Conservation (phyloP, 1,140 invertebrate species). For the Spodoptera frugiperda region DNA sequence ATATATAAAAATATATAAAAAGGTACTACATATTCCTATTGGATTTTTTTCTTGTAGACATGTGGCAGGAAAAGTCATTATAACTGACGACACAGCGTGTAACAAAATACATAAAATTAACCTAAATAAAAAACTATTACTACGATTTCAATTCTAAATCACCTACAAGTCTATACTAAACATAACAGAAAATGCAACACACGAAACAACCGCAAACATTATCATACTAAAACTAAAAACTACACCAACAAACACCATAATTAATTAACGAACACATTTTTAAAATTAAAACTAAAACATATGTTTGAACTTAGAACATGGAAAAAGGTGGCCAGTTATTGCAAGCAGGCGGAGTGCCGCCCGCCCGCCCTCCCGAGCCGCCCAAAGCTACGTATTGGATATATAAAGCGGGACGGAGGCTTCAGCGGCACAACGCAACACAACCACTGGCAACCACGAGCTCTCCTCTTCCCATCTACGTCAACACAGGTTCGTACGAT, state of each 20-base stretch:
- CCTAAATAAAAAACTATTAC: no score
- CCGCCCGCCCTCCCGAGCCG: slow-evolving; percentile 11
- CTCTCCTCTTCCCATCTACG: neutral
- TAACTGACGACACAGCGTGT: no score
- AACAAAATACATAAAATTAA: no score
- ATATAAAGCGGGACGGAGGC: slow-evolving; percentile 4
- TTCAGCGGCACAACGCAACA: slow-evolving; percentile 29
- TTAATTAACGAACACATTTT: neutral
- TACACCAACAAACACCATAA: neutral
- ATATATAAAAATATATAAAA: no score
- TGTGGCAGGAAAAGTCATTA: no score
- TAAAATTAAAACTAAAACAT: neutral
- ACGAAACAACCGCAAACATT: no score
- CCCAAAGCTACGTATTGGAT: slow-evolving; percentile 3
- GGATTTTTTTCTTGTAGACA: no score
- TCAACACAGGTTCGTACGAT: slow-evolving; percentile 15
- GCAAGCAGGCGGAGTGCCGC: neutral
- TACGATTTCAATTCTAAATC: no score
- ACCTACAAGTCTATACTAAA: no score
- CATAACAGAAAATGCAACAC: no score
- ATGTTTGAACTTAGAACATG: neutral
- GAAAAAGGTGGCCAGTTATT: slow-evolving; percentile 29
- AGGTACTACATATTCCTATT: no score
- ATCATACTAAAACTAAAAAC: no score
- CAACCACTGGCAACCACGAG: slow-evolving; percentile 23